Evolutionary conservation across 2,888 invertebrate genomes (phyloP).

Genomic region (Caenorhabditis afra): DNA sequence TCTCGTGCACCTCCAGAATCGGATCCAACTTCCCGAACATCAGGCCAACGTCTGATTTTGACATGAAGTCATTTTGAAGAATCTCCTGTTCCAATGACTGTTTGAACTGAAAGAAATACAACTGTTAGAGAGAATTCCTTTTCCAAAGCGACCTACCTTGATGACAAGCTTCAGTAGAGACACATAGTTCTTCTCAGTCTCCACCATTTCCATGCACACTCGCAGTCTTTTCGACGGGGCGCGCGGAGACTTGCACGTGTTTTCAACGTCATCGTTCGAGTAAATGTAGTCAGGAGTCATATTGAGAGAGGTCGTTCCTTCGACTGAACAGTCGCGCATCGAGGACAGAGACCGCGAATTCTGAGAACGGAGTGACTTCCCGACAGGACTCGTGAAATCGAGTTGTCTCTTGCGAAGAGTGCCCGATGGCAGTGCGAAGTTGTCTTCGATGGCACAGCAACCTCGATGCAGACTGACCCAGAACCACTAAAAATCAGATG

Average conservation of each 20-base stretch:
- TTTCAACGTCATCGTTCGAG: slow-evolving; percentile 69
- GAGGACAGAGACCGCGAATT: slow-evolving; percentile 54
- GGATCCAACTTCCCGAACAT: slow-evolving; percentile 84
- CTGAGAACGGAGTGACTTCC: slow-evolving; percentile 37
- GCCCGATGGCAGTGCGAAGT: slow-evolving; percentile 84
- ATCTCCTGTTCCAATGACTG: slow-evolving; percentile 91
- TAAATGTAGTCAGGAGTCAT: slow-evolving; percentile 66
- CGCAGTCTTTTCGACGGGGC: slow-evolving; percentile 84
- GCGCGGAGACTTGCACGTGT: slow-evolving; percentile 62
- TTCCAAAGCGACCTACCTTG: slow-evolving; percentile 84
- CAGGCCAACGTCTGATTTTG: slow-evolving; percentile 68
- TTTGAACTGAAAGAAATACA: slow-evolving; percentile 86
- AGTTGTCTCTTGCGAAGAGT: slow-evolving; percentile 44
- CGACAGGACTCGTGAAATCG: slow-evolving; percentile 45
- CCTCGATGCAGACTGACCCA: slow-evolving; percentile 98
- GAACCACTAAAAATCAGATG: slow-evolving; percentile 87
- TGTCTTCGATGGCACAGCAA: slow-evolving; percentile 90
- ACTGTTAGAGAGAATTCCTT: background rate
- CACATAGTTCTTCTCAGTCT: slow-evolving; percentile 98
- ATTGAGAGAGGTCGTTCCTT: slow-evolving; percentile 57
- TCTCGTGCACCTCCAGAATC: slow-evolving; percentile 90
- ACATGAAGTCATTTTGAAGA: slow-evolving; percentile 85
- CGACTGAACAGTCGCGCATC: slow-evolving; percentile 56
- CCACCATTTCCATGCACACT: slow-evolving; percentile 92
- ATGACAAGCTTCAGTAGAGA: slow-evolving; percentile 94